Evolutionary conservation across 1,140 invertebrate genomes (phyloP).

Genomic region (Psix sp.): DNA sequence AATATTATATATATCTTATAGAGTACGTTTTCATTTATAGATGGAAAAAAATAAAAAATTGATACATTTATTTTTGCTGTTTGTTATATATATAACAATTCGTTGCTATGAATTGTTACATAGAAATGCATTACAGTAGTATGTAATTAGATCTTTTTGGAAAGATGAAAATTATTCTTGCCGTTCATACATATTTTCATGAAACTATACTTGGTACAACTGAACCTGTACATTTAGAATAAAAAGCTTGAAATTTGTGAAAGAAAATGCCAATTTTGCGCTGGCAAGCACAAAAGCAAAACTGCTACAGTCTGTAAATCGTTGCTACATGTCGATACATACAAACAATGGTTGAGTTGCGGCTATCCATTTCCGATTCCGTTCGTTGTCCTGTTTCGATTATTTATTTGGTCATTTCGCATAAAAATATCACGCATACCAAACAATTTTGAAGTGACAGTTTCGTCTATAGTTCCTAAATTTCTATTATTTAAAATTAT

Average conservation of each 20-base stretch:
- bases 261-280: slow-evolving; percentile 42
- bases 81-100: too few relatives aligned
- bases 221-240: slow-evolving; percentile 28
- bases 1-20: too few relatives aligned
- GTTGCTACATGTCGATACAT: slow-evolving; percentile 42
- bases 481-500: background rate
- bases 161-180: background rate
- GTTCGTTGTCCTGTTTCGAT: slow-evolving; percentile 50
- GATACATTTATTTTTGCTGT: too few relatives aligned
- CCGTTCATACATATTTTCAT: background rate
- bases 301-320: slow-evolving; percentile 52
- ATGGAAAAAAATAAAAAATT: too few relatives aligned
- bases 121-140: too few relatives aligned
- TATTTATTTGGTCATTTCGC: slow-evolving; percentile 63
- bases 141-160: background rate
- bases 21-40: too few relatives aligned
- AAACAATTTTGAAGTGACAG: slow-evolving; percentile 7
- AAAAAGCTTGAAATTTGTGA: slow-evolving; percentile 55
- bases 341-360: slow-evolving; percentile 40
- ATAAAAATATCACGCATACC: slow-evolving; percentile 39
- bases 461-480: too few relatives aligned
- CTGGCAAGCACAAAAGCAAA: slow-evolving; percentile 43
- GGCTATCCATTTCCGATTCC: slow-evolving; percentile 59
- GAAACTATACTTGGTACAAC: slow-evolving; percentile 16
- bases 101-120: too few relatives aligned